Percentiles rank a stretch among this genome's conserved stretches.
phyloP scores from a whole-genome alignment of 92 coral and sea anemone species.

The Palythoa heliodiscus region DNA sequence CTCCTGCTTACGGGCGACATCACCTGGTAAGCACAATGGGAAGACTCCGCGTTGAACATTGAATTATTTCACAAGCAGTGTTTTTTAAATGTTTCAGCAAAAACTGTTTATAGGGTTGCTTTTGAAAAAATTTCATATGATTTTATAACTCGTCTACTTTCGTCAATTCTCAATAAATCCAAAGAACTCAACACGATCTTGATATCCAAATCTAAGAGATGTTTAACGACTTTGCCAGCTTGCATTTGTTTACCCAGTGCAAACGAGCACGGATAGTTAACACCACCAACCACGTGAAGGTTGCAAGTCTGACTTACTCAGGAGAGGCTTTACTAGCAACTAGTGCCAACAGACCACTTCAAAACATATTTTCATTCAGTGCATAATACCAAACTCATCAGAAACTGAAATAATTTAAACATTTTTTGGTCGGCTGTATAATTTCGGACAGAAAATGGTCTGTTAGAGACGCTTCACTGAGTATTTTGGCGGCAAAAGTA shows the following conservation, averaged over 20 bases:
- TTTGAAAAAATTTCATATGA: background rate
- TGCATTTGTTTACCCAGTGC: conserved; percentile 24
- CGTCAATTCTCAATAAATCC: background rate
- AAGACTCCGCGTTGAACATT: background rate
- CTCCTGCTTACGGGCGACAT: conserved; percentile 12
- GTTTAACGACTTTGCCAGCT: conserved; percentile 22
- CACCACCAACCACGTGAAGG: conserved; percentile 48
- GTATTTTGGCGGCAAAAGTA: conserved; percentile 2
- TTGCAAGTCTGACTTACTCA: conserved; percentile 32
- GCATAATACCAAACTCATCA: no score
- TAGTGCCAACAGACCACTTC: conserved; percentile 16
- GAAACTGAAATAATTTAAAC: no score
- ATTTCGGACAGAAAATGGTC: background rate
- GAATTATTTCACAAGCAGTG: background rate
- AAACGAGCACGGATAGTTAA: conserved; percentile 15
- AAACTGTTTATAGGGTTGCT: background rate
- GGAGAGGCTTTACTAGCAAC: conserved; percentile 8
- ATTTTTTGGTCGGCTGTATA: no score
- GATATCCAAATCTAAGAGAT: no score
- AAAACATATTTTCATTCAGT: no score
- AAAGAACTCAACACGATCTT: background rate
- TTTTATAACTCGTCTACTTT: background rate
- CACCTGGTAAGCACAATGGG: conserved; percentile 34
- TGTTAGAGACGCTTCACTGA: conserved; percentile 27
- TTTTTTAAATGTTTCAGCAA: background rate